phyloP scores from a whole-genome alignment of 1,140 invertebrate genomes.

The Drosophila novamexicana region DNA sequence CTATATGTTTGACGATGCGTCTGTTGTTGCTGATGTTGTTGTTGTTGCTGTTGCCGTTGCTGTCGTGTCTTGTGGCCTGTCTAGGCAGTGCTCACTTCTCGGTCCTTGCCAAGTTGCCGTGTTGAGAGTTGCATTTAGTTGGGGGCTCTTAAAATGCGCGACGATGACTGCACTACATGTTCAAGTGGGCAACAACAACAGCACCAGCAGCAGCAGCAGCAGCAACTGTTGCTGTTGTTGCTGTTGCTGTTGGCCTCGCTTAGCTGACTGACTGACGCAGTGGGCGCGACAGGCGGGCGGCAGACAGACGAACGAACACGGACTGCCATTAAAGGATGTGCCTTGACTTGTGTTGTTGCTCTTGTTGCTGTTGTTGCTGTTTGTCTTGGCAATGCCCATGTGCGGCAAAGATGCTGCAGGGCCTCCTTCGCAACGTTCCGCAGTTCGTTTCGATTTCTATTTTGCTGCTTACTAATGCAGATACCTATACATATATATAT shows the following conservation, averaged over 20 bases:
- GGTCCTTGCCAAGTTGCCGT: constrained; percentile 51
- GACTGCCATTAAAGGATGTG: constrained; percentile 77
- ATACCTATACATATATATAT: constrained; percentile 25
- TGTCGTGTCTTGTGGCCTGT: constrained; percentile 58
- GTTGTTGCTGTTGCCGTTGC: constrained; percentile 24
- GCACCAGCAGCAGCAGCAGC: constrained; percentile 38
- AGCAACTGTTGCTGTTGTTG: constrained; percentile 17
- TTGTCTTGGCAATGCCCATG: constrained; percentile 52
- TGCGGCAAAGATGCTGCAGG: constrained; percentile 48
- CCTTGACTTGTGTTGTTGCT: constrained; percentile 32
- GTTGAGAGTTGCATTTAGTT: constrained; percentile 80
- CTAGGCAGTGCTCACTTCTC: constrained; percentile 51
- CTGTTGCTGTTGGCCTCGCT: constrained; percentile 41
- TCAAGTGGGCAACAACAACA: constrained; percentile 67
- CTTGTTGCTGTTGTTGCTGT: constrained; percentile 22
- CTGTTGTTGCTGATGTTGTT: constrained; percentile 44
- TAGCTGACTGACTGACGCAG: constrained; percentile 47
- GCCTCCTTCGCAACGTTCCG: constrained; percentile 32
- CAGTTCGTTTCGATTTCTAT: constrained; percentile 75
- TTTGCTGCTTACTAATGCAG: constrained; percentile 73
- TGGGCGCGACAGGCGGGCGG: constrained; percentile 44
- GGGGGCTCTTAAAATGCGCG: constrained; percentile 65
- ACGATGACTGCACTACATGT: constrained; percentile 75
- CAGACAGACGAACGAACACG: constrained; percentile 21
- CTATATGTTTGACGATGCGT: constrained; percentile 82